Percentiles rank a stretch among this genome's conserved stretches.
These are phyloP conservation scores for Prorops nasuta DNA, from an alignment of 1,140 invertebrate species.

Conservation along the genomic window DNA sequence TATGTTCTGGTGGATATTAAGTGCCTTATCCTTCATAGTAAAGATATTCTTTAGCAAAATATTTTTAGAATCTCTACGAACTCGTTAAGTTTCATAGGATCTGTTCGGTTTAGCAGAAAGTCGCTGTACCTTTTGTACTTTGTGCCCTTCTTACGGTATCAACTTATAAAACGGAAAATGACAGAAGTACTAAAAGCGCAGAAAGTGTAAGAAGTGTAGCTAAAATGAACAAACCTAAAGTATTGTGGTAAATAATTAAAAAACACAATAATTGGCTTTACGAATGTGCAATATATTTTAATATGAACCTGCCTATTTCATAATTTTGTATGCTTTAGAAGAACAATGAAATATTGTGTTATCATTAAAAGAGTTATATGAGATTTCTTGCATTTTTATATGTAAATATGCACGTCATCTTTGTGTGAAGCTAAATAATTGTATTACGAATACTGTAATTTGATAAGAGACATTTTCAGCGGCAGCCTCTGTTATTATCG, in stretches of 20 bases:
- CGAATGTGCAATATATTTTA: conserved; percentile 18
- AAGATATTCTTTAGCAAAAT: background rate
- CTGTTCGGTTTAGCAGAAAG: no score
- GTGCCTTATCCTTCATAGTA: conserved; percentile 7
- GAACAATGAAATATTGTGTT: conserved; percentile 20
- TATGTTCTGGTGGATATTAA: background rate
- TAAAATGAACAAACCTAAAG: conserved; percentile 8
- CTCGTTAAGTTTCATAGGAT: no score
- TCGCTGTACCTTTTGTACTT: no score
- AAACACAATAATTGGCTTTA: conserved; percentile 12
- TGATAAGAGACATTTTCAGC: no score
- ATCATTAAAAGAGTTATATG: conserved; percentile 9
- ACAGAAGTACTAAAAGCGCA: no score
- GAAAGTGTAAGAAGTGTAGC: no score
- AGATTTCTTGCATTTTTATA: conserved; percentile 7
- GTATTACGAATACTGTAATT: no score
- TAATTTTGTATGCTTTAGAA: conserved; percentile 29
- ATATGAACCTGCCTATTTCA: conserved; percentile 17
- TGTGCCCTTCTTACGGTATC: background rate
- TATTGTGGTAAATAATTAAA: conserved; percentile 9
- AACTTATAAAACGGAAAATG: conserved; percentile 2
- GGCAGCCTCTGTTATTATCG: no score
- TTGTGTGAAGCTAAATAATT: conserved; percentile 8
- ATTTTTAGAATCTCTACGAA: background rate
- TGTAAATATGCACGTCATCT: conserved; percentile 9